Conservation (phyloP, 2,113 vertebrate genomes). For the Nannobrachium achirus region DNA sequence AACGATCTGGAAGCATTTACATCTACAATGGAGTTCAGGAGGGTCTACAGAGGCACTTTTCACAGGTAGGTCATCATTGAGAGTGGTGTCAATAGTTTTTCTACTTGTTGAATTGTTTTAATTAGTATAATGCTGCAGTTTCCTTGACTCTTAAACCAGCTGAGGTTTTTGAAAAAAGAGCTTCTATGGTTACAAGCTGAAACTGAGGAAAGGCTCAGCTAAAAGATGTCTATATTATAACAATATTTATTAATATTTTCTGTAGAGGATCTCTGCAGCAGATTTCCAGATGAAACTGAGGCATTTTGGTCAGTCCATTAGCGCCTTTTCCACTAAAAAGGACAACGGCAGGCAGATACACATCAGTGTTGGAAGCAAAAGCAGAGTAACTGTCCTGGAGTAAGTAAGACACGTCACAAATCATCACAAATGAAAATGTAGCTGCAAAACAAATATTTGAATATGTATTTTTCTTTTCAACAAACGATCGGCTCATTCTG, state of each 20-base stretch:
- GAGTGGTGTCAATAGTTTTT: not conserved
- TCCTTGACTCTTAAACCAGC: too few relatives aligned
- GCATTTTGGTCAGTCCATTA: constrained; percentile 59
- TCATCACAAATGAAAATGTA: not conserved
- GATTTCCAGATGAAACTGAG: constrained; percentile 39
- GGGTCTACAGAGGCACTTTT: constrained; percentile 52
- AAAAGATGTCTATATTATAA: too few relatives aligned
- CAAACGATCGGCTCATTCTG: not conserved
- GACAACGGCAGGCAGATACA: not conserved
- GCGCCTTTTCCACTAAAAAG: not conserved
- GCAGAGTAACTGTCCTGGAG: constrained; percentile 41
- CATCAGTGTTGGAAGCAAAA: constrained; percentile 58
- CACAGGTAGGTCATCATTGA: constrained; percentile 69
- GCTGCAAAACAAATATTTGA: not conserved
- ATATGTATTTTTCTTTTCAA: not conserved
- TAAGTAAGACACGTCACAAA: constrained; percentile 29
- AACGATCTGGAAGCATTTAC: constrained; percentile 74
- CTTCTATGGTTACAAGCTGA: too few relatives aligned
- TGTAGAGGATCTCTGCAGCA: constrained; percentile 57
- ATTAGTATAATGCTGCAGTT: too few relatives aligned
- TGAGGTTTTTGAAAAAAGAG: too few relatives aligned
- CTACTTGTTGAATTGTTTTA: not conserved
- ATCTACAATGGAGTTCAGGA: constrained; percentile 71
- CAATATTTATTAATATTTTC: not conserved
- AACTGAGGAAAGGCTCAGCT: too few relatives aligned